Conservation (phyloP, 64 coral and sea anemone genomes). For the Platygyra sinensis region DNA sequence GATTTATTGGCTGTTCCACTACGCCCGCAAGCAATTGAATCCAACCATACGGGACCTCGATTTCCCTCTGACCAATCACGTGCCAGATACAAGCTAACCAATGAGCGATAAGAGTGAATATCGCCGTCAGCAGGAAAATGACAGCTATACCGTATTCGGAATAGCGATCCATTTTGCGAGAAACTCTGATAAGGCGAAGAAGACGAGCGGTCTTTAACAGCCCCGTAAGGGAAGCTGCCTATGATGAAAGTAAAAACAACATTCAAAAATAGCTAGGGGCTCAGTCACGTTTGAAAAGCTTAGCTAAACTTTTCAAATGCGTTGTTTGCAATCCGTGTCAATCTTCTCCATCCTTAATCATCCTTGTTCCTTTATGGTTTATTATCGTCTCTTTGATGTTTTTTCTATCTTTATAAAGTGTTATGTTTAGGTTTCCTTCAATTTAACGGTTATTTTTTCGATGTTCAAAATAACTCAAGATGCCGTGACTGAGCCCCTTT, state of each 20-base stretch:
- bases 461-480: no score
- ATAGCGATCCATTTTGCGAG: conserved; percentile 95
- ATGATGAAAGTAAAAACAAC: not conserved
- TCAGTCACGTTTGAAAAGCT: no score
- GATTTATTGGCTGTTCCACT: conserved; percentile 1
- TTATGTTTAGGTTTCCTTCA: no score
- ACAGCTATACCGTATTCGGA: conserved; percentile 95
- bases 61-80: conserved; percentile 71
- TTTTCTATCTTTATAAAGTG: no score
- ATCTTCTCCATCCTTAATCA: no score
- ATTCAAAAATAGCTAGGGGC: not conserved
- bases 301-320: no score
- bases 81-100: conserved; percentile 98
- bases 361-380: no score
- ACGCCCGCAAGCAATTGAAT: conserved; percentile 54
- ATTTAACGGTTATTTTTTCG: no score
- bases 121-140: conserved; percentile 78
- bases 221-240: conserved; percentile 77
- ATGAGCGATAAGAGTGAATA: conserved; percentile 91
- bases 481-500: no score
- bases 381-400: no score
- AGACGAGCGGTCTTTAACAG: conserved; percentile 89
- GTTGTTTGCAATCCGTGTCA: no score
- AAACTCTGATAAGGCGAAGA: conserved; percentile 88
- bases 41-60: conserved; percentile 60